Base-by-base conservation (phyloP, 2,888 invertebrate genomes). In the Ganaspis brasiliensis region DNA sequence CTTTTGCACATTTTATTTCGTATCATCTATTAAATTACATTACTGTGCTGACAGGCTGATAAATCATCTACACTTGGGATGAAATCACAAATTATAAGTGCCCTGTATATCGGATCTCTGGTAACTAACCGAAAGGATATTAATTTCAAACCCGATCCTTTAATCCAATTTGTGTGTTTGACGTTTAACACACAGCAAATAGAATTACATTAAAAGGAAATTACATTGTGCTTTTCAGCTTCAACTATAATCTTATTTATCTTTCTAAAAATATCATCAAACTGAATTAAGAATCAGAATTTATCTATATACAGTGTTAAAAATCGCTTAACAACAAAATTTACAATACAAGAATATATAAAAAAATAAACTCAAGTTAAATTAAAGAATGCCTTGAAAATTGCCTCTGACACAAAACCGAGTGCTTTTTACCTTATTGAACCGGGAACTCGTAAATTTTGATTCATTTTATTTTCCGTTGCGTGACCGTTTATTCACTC, bases 51-150 rank as follows among this genome's bases (percentile, higher is more conserved):
- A 37, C 35, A 63, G 12, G 9, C 19, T 21, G 21, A 63, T 37
- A 63, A 12, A 63, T 63, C 63, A 37, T 63, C 63, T 63, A 19
- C n/a, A 63, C 40, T 24, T 40, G 40, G 5, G 76, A 79, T 83
- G 71, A 63, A 77, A 84, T 85, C 82, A 63, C 79, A 82, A 81
- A 85, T 84, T 81, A 81, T 83, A 83, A 81, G 79, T 83, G 79
- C 78, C 57, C 70, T 77, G 75, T 83, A 88, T 86, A n/a, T n/a
- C 85, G 86, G 82, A 84, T 86, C 84, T 84, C 83, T 78, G 77
- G 81, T 82, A 86, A 85, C 87, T 85, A 87, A 86, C 87, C 80
- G 82, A 87, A 87, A 87, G 89, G 87, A 89, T 89, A 89, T 87
- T 89, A 87, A 89, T 88, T 87, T 85, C 84, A 81, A 85, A n/a